Evolutionary conservation across 1,140 invertebrate species (phyloP), one percentile per base, ranked within the genome.

Genomic region (Drosophila arizonae): DNA sequence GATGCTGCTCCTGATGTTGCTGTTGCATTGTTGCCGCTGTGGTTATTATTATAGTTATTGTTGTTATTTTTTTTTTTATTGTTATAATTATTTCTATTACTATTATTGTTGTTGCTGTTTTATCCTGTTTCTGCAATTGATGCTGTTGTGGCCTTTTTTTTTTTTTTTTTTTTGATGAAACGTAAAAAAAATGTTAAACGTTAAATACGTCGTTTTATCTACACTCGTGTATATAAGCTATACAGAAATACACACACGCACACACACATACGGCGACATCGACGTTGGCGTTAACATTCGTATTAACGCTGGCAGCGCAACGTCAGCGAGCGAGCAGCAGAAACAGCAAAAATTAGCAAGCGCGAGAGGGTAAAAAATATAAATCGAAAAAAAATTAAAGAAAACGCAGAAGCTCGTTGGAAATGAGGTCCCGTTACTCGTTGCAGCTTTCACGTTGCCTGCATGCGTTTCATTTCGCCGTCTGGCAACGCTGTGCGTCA

Each of bases 401-500:
- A 17, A 63, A 48, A 50, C 69, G 41, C 41, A 73, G 48, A 65
- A 72, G 56, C 65, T 68, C 56, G 55, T 67, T 62, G 17, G 17
- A 41, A 51, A 66, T 45, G 30, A 43, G 54, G 43, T 78, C 63
- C 57, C 66, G 64, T 61, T 67, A 74, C 79, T 81, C 79, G 79
- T 61, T 81, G 58, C 28, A 39, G 33, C 41, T 60, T 52, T 24
- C 43, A 10, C 45, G 55, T 30, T 58, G 64, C 54, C 54, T 58
- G 54, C 45, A 15, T 46, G 63, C 54, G 13, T 10, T n/a, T 24
- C 17, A 48, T 45, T 24, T 24, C 51, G 45, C 56, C 45, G 61
- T 67, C 69, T 81, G 79, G 79, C 79, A 81, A 81, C 79, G 51
- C 79, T 69, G 54, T 50, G 50, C 8, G 15, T 4, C 50, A n/a